phyloP scores from a whole-genome alignment of 1,140 invertebrate species.

The Asobara japonica region DNA sequence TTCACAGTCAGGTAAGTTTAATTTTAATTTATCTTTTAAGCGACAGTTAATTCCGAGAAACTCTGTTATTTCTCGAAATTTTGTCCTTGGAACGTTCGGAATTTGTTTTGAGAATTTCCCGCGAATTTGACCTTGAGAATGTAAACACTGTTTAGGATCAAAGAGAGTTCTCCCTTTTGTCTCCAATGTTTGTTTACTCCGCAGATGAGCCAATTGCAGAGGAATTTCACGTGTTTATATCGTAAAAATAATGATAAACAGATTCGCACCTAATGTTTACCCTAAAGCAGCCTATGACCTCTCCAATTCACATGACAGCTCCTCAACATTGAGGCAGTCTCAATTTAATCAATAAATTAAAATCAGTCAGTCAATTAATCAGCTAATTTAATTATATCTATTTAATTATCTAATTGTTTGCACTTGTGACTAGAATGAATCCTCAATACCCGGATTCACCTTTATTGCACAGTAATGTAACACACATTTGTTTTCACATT shows the following conservation, averaged over 20 bases:
- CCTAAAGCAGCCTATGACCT: not conserved
- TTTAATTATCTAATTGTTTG: not conserved
- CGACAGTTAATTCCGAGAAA: not conserved
- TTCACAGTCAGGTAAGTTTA: no score
- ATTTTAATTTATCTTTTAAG: slow-evolving; percentile 17
- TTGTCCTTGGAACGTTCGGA: not conserved
- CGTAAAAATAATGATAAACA: not conserved
- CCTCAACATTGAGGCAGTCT: not conserved
- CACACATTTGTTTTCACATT: not conserved
- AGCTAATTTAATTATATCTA: not conserved
- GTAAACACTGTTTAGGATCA: not conserved
- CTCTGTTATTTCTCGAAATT: not conserved
- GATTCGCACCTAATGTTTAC: not conserved
- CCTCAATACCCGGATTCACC: not conserved
- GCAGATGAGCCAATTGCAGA: not conserved
- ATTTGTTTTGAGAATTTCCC: not conserved
- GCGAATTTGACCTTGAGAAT: not conserved
- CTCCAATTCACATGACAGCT: not conserved
- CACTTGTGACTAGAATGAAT: slow-evolving; percentile 4
- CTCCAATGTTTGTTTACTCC: not conserved
- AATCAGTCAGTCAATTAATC: slow-evolving; percentile 1
- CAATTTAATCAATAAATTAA: slow-evolving; percentile 4
- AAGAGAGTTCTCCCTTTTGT: not conserved
- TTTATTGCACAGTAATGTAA: not conserved
- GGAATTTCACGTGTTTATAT: not conserved